Evolutionary conservation across 2,113 vertebrate species (phyloP), one percentile per base, ranked within the genome.

Genomic region (Urocitellus parryii): DNA sequence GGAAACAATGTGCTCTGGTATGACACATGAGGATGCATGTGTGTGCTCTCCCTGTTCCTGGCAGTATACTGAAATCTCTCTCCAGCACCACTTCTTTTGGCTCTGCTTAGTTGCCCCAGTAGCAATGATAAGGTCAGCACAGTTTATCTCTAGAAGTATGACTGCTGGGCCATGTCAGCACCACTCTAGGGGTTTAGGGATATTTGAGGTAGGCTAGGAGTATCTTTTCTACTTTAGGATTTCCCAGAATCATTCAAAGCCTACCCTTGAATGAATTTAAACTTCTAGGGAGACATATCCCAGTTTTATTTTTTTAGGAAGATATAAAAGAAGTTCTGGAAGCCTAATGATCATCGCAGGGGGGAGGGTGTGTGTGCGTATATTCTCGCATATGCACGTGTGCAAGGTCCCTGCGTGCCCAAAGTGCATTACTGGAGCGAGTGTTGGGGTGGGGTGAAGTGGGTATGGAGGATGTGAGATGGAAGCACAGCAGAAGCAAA

Each of bases 181-280:
- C 74, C 7, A 24, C 39, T 74, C 53, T 29, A 58, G 53, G 42
- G 8, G 8, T 39, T 77, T 48, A 61, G 24, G 32, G 88, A 61
- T 39, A 53, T 61, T 91, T 80, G 37, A 34, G 65, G 9, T 72
- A 67, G 78, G 77, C 12, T 39, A 74, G 32, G 22, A 17, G 74
- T 18, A 17, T 39, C 39, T 73, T 22, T 27, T 88, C 88, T 70
- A 93, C n/a, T 81, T 61, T 73, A 65, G 25, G 45, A 85, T 39
- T 68, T 80, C 68, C 65, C 67, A 65, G n/a, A 92, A 48, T 63
- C 51, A 77, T 88, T 81, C 56, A 65, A 89, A 88, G 45, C 73
- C 42, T 61, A 82, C 37, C 12, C 29, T 56, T 72, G 70, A 92
- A 88, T 45, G 61, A 90, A 92, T 20, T 34, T 58, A 72, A 83